Evolutionary conservation across 2,888 invertebrate species (phyloP).

Genomic region (Dioctria linearis): DNA sequence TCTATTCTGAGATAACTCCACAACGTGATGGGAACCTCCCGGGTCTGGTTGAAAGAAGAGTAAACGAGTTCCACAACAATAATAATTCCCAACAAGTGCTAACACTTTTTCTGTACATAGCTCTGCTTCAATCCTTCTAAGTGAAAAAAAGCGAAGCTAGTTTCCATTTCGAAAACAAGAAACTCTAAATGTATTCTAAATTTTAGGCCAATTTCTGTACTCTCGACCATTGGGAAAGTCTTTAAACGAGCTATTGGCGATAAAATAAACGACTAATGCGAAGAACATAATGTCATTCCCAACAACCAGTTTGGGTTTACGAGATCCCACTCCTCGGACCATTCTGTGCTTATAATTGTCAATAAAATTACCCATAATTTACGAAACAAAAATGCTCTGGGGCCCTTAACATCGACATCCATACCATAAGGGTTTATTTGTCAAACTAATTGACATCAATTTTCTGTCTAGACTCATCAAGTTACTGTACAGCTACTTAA

Average conservation of each 20-base stretch:
- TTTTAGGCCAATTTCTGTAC: not conserved
- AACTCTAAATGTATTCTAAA: not conserved
- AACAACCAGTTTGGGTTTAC: too few relatives aligned
- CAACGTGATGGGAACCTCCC: too few relatives aligned
- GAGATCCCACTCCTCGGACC: not conserved
- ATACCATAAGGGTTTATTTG: not conserved
- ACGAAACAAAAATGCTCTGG: not conserved
- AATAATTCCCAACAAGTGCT: too few relatives aligned
- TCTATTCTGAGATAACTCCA: too few relatives aligned
- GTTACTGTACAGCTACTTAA: not conserved
- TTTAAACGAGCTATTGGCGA: not conserved
- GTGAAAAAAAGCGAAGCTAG: not conserved
- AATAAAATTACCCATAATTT: not conserved
- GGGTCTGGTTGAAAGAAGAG: too few relatives aligned
- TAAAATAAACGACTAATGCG: too few relatives aligned
- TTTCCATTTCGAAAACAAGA: not conserved
- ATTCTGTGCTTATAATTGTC: not conserved
- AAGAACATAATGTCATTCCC: too few relatives aligned
- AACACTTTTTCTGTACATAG: too few relatives aligned
- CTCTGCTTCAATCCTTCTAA: not conserved
- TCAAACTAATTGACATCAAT: not conserved
- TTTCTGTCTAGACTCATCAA: not conserved
- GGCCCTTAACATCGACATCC: not conserved
- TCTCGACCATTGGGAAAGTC: not conserved
- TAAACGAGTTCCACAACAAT: too few relatives aligned